Evolutionary conservation across 2,113 vertebrate genomes (phyloP).

Genomic region (Tragelaphus buxtoni): DNA sequence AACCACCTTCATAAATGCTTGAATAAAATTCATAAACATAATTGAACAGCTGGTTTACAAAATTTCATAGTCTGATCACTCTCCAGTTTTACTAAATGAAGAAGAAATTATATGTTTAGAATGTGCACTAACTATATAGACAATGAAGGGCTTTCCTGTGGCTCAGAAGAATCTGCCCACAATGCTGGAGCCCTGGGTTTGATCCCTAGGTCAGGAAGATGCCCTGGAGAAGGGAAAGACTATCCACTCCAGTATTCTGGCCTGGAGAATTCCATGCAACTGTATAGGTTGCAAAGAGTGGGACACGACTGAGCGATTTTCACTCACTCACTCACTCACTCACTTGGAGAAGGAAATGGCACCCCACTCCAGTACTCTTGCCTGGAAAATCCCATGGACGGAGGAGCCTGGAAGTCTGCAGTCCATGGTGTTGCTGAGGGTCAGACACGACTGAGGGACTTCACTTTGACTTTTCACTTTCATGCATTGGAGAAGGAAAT

Average conservation of each 20-base stretch:
- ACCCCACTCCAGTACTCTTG: too few relatives aligned
- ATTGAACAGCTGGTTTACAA: background rate
- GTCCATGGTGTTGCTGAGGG: too few relatives aligned
- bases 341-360: too few relatives aligned
- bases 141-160: background rate
- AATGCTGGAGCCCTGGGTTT: background rate
- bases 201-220: background rate
- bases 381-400: too few relatives aligned
- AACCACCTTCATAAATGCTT: background rate
- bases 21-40: conserved; percentile 25
- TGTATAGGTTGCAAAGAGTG: background rate
- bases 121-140: background rate
- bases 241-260: background rate
- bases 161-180: background rate
- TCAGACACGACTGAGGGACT: too few relatives aligned
- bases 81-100: background rate
- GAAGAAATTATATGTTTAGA: background rate
- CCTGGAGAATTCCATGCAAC: background rate
- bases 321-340: too few relatives aligned
- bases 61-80: background rate
- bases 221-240: background rate
- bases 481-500: too few relatives aligned
- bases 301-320: rapidly evolving
- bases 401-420: too few relatives aligned
- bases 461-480: too few relatives aligned